Conservation (phyloP, 2,113 vertebrate genomes). For the Ailurus styani region DNA sequence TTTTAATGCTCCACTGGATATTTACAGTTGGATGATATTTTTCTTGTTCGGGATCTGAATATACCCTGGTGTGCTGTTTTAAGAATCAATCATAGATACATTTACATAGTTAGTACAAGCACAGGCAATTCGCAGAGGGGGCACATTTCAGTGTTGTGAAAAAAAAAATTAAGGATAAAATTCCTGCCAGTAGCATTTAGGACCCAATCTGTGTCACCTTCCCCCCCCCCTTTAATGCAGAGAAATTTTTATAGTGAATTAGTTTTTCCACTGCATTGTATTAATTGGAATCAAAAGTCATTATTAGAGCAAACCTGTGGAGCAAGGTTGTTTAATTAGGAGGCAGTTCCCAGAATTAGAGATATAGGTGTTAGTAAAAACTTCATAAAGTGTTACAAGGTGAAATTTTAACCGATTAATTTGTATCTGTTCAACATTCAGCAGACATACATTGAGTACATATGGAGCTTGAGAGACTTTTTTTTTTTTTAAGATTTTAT, state of each 20-base stretch:
- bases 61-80: conserved; percentile 64
- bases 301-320: conserved; percentile 45
- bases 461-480: background rate
- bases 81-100: conserved; percentile 64
- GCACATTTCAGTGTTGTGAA: conserved; percentile 48
- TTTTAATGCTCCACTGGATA: conserved; percentile 57
- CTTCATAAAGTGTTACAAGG: background rate
- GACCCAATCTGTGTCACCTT: background rate
- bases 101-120: conserved; percentile 66
- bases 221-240: background rate
- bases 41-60: conserved; percentile 42
- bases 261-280: conserved; percentile 45
- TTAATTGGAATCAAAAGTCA: conserved; percentile 60
- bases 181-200: conserved; percentile 21
- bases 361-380: background rate
- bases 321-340: background rate
- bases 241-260: conserved; percentile 53
- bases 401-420: background rate
- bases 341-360: conserved; percentile 29
- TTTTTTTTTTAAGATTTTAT: too few relatives aligned
- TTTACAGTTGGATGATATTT: conserved; percentile 60
- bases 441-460: background rate
- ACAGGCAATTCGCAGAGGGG: background rate
- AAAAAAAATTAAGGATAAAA: conserved; percentile 62
- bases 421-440: background rate